Percentiles rank a stretch among this genome's conserved stretches.
phyloP scores from a whole-genome alignment of 64 coral and sea anemone genomes.

The Trachythela sp. region DNA sequence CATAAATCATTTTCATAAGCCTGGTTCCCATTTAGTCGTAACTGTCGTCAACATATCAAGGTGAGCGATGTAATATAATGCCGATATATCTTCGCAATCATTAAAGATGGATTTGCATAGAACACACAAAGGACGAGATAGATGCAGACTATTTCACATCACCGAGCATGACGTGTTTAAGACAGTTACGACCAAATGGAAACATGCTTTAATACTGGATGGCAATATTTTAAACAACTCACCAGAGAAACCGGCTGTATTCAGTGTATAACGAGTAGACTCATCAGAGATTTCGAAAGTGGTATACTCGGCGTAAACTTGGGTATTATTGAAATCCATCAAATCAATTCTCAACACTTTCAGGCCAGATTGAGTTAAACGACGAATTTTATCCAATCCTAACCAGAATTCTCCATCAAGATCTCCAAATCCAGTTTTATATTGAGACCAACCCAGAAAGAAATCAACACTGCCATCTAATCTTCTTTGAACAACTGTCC shows the following conservation, averaged over 20 bases:
- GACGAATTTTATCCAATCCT: constrained; percentile 24
- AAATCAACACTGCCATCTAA: constrained; percentile 9
- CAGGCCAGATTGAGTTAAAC: background rate
- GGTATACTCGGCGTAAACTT: background rate
- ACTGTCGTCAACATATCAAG: no score
- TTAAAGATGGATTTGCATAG: no score
- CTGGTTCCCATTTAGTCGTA: no score
- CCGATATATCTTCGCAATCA: no score
- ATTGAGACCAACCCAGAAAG: constrained; percentile 8
- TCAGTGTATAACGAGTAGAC: background rate
- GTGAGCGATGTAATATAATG: no score
- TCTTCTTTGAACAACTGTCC: constrained; percentile 37
- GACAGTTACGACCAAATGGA: no score
- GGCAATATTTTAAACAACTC: background rate
- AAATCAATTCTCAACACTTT: background rate
- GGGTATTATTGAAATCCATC: background rate
- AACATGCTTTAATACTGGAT: no score
- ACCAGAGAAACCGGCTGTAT: background rate
- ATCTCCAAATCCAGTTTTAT: constrained; percentile 10
- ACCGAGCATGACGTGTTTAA: no score
- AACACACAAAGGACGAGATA: no score
- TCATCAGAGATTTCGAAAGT: constrained; percentile 3
- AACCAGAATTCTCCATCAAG: constrained; percentile 29
- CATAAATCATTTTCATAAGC: no score
- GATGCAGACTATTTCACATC: no score